Percentiles rank a stretch among this genome's conserved stretches.
Conservation (phyloP, 2,797 vertebrate species). For the Mus caroli region DNA sequence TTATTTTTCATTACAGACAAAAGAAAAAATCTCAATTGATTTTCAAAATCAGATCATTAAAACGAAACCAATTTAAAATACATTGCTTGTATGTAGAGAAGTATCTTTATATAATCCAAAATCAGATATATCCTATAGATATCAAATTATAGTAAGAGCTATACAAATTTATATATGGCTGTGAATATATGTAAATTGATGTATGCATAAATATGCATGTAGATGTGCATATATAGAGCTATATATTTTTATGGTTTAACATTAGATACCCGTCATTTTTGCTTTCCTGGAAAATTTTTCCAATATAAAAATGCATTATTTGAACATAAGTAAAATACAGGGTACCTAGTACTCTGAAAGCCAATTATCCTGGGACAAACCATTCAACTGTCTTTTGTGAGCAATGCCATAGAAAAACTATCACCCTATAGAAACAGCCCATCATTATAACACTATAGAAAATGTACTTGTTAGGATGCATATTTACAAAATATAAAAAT, state of each 20-base stretch:
- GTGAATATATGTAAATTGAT: slow-evolving; percentile 63
- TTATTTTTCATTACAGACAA: slow-evolving; percentile 78
- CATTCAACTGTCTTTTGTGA: neutral
- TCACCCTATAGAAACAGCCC: neutral
- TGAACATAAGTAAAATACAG: slow-evolving; percentile 30
- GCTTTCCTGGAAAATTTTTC: slow-evolving; percentile 51
- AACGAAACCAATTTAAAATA: slow-evolving; percentile 72
- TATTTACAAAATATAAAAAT: slow-evolving; percentile 62
- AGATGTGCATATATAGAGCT: slow-evolving; percentile 46
- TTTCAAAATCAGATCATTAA: slow-evolving; percentile 68
- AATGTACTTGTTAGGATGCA: slow-evolving; percentile 31
- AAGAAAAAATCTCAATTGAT: slow-evolving; percentile 67
- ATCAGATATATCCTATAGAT: neutral
- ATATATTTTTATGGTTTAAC: slow-evolving; percentile 53
- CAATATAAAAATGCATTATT: slow-evolving; percentile 51
- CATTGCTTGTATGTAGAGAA: slow-evolving; percentile 56
- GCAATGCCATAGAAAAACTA: neutral
- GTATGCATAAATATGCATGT: slow-evolving; percentile 26
- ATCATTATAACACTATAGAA: neutral
- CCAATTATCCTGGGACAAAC: neutral
- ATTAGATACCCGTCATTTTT: slow-evolving; percentile 61
- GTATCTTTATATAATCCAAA: neutral
- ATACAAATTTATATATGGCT: neutral
- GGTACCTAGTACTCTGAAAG: neutral
- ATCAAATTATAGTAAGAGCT: neutral